Conservation (phyloP, 1,140 invertebrate genomes). For the Bombus superbus region DNA sequence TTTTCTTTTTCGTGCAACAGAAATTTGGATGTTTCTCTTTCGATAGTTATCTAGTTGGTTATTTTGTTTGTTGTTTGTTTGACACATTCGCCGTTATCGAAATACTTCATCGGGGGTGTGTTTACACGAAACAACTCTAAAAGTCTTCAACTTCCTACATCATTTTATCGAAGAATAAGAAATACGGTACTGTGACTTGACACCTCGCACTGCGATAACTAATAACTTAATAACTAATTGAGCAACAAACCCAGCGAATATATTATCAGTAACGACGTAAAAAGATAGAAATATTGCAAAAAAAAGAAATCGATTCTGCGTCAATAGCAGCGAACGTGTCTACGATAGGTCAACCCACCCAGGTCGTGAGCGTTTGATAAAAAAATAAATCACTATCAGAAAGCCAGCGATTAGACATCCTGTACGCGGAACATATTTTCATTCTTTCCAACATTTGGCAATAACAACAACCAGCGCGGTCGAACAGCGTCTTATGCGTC, state of each 20-base stretch:
- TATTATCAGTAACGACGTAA: too few relatives aligned
- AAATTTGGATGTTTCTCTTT: not conserved
- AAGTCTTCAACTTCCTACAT: too few relatives aligned
- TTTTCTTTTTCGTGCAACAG: not conserved
- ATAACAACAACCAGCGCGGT: slow-evolving; percentile 48
- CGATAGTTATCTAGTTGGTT: not conserved
- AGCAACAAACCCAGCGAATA: too few relatives aligned
- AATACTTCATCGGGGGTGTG: too few relatives aligned
- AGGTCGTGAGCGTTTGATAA: slow-evolving; percentile 4
- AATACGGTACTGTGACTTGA: too few relatives aligned
- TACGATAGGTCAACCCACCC: not conserved
- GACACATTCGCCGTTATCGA: not conserved
- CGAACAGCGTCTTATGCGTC: slow-evolving; percentile 26
- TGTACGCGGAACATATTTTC: slow-evolving; percentile 3
- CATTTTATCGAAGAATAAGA: too few relatives aligned
- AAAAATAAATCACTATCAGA: slow-evolving; percentile 51
- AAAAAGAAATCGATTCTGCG: too few relatives aligned
- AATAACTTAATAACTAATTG: too few relatives aligned
- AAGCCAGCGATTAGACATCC: not conserved
- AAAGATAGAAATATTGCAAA: too few relatives aligned
- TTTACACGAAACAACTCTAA: too few relatives aligned
- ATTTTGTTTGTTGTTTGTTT: not conserved
- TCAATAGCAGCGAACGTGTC: not conserved
- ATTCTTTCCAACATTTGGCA: slow-evolving; percentile 20
- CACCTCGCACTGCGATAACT: too few relatives aligned